A percentile compares a stretch with the other conserved stretches of the same genome.
phyloP scores from a whole-genome alignment of 2,888 invertebrate genomes.

The Drosophila sordidapex region DNA sequence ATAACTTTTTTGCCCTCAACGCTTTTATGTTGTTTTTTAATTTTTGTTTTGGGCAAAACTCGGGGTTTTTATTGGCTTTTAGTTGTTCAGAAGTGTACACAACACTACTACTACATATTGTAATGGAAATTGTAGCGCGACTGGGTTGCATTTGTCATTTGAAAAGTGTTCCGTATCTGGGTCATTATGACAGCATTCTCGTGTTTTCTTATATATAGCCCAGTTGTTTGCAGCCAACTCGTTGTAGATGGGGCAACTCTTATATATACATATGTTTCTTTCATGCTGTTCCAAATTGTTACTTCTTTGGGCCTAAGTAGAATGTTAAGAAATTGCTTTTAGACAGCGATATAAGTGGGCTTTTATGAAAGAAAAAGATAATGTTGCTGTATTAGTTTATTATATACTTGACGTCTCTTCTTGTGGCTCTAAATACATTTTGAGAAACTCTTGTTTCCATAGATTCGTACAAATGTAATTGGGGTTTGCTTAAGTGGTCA shows the following conservation, averaged over 20 bases:
- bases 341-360: neutral
- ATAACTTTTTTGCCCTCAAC: neutral
- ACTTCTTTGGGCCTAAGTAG: neutral
- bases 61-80: slow-evolving; percentile 51
- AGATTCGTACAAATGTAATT: neutral
- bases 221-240: slow-evolving; percentile 18
- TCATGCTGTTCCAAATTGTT: neutral
- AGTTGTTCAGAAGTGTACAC: slow-evolving; percentile 39
- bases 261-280: neutral
- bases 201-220: slow-evolving; percentile 2
- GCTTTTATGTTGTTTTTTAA: slow-evolving; percentile 13
- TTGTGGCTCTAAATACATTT: neutral
- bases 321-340: slow-evolving; percentile 1
- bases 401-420: neutral
- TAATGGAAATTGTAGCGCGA: slow-evolving; percentile 67
- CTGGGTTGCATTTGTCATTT: slow-evolving; percentile 49
- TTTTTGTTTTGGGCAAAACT: slow-evolving; percentile 25
- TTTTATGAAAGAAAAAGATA: neutral
- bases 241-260: neutral
- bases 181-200: slow-evolving; percentile 36
- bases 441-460: neutral
- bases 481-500: neutral
- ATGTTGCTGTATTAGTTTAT: neutral
- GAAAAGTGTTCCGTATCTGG: slow-evolving; percentile 42
- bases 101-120: slow-evolving; percentile 53